These are phyloP conservation scores for Patella caerulea DNA, from an alignment of 2,888 invertebrate genomes.

Conservation along the genomic window DNA sequence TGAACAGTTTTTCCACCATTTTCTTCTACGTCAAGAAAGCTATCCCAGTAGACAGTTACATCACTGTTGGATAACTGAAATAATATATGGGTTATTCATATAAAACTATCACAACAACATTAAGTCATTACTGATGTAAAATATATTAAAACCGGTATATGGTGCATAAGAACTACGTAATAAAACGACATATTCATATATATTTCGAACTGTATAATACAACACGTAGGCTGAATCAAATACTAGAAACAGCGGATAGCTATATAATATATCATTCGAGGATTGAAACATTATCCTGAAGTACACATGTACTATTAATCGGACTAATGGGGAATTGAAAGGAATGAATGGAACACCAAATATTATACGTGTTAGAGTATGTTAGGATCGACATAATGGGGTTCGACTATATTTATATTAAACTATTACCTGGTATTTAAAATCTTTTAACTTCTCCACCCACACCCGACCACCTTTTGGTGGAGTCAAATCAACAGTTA, in stretches of 20 bases:
- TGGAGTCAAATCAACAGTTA: conserved; percentile 46
- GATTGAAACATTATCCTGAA: too few species aligned
- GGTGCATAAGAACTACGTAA: background rate
- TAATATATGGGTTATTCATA: background rate
- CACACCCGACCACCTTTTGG: conserved; percentile 39
- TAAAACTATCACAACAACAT: background rate
- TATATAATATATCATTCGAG: background rate
- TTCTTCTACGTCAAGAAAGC: conserved; percentile 17
- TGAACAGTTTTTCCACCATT: background rate
- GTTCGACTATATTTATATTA: too few species aligned
- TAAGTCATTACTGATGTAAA: background rate
- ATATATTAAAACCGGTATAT: too few species aligned
- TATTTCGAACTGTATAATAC: too few species aligned
- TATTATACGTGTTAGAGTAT: too few species aligned
- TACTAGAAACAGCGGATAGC: background rate
- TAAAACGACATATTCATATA: background rate
- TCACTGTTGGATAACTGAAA: background rate
- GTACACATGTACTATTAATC: too few species aligned
- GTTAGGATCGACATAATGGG: too few species aligned
- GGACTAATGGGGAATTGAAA: too few species aligned
- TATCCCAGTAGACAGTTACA: conserved; percentile 7
- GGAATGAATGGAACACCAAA: too few species aligned
- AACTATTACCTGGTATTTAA: conserved; percentile 12
- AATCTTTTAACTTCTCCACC: conserved; percentile 27
- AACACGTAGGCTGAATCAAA: background rate